These are phyloP conservation scores for Sycophila texana DNA, from an alignment of 2,888 invertebrate genomes.

Conservation along the genomic window DNA sequence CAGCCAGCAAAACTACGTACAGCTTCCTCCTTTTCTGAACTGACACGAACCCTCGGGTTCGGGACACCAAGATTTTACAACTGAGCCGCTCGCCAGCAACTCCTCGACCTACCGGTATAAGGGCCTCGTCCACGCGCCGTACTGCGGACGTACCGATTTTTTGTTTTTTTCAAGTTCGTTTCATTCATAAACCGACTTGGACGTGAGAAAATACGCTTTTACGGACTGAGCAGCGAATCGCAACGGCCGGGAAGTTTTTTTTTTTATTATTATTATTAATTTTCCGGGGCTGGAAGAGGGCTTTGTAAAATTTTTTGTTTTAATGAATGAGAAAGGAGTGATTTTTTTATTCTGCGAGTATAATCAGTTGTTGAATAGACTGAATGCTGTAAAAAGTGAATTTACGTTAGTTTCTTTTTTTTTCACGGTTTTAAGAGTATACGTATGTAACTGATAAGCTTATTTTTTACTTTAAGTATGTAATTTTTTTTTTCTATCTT, in stretches of 20 bases:
- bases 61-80: slow-evolving; percentile 60
- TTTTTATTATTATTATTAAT: no score
- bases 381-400: no score
- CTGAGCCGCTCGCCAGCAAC: slow-evolving; percentile 29
- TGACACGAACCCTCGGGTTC: slow-evolving; percentile 75
- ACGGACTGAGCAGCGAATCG: slow-evolving; percentile 2
- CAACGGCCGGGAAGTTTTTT: neutral
- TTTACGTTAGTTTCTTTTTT: no score
- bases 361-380: no score
- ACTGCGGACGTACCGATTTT: slow-evolving; percentile 21
- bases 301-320: neutral
- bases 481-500: no score
- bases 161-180: neutral
- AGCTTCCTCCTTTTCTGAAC: slow-evolving; percentile 88
- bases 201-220: neutral
- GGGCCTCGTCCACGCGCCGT: slow-evolving; percentile 8
- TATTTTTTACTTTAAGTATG: no score
- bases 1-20: slow-evolving; percentile 81
- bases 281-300: no score
- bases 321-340: neutral
- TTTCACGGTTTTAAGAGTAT: no score
- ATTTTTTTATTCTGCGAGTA: no score
- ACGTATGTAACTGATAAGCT: no score
- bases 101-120: neutral
- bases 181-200: neutral